Conservation (phyloP, 2,888 invertebrate genomes). For the Megamerina dolium region DNA sequence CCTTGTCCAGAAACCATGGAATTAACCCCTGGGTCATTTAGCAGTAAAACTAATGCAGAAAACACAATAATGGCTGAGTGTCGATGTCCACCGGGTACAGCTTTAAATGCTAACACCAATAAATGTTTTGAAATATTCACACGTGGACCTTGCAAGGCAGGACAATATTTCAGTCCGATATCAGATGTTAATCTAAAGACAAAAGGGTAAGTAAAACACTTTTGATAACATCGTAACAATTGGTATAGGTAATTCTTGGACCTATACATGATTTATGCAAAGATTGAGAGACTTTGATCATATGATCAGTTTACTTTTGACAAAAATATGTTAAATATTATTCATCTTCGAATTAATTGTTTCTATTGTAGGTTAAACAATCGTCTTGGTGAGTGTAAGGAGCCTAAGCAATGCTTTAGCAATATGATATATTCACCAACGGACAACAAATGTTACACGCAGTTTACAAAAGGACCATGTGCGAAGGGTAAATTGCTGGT, state of each 20-base stretch:
- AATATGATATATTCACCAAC: constrained; percentile 70
- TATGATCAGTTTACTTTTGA: too few species aligned
- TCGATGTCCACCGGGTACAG: constrained; percentile 75
- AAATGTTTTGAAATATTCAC: constrained; percentile 70
- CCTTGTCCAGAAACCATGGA: constrained; percentile 84
- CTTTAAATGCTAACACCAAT: constrained; percentile 62
- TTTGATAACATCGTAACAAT: too few species aligned
- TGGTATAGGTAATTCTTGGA: too few species aligned
- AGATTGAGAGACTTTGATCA: too few species aligned
- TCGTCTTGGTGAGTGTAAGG: constrained; percentile 69
- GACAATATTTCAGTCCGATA: constrained; percentile 71
- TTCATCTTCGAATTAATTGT: too few species aligned
- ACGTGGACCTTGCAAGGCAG: constrained; percentile 64
- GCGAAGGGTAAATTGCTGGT: constrained; percentile 65
- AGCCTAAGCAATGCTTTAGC: constrained; percentile 59
- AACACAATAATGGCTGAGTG: constrained; percentile 67
- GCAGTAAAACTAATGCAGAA: constrained; percentile 46
- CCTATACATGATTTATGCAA: too few species aligned
- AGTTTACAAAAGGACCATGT: constrained; percentile 69
- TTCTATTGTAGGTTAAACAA: constrained; percentile 27
- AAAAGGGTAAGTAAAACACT: constrained; percentile 21
- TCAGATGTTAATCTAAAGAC: constrained; percentile 35
- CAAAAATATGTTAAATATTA: too few species aligned
- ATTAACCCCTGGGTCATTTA: constrained; percentile 57
- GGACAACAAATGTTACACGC: constrained; percentile 68